phyloP scores from a whole-genome alignment of 2,113 vertebrate species.

The Lampris incognitus region DNA sequence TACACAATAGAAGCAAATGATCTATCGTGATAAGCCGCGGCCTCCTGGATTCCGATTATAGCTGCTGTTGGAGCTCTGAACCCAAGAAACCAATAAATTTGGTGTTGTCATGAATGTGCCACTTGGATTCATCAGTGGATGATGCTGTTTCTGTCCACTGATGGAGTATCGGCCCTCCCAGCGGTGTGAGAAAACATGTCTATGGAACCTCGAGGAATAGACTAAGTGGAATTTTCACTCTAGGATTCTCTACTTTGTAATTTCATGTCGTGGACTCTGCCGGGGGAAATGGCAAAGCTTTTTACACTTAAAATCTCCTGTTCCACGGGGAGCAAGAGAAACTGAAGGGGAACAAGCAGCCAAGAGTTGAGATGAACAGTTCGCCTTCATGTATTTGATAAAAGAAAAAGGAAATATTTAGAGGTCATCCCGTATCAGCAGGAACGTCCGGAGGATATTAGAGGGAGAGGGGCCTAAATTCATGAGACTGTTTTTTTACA shows the following conservation, averaged over 20 bases:
- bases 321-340: conserved; percentile 15
- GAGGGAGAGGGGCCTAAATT: no score
- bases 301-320: conserved; percentile 73
- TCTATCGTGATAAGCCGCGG: no score
- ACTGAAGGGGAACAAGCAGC: conserved; percentile 33
- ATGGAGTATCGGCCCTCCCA: conserved; percentile 40
- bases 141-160: conserved; percentile 13
- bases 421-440: neutral
- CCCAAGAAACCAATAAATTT: neutral
- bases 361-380: neutral
- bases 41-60: neutral
- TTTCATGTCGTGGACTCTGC: conserved; percentile 61
- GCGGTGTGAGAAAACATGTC: conserved; percentile 46
- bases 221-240: conserved; percentile 64
- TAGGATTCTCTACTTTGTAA: conserved; percentile 48
- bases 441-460: no score
- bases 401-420: neutral
- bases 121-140: conserved; percentile 31
- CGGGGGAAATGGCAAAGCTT: conserved; percentile 69
- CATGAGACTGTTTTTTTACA: no score
- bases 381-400: neutral
- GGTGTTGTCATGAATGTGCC: neutral
- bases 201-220: conserved; percentile 62
- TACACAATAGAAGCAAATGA: no score
- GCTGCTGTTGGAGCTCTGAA: neutral